Base-by-base conservation (phyloP, 1,140 invertebrate genomes). In the Eriocheir sinensis region DNA sequence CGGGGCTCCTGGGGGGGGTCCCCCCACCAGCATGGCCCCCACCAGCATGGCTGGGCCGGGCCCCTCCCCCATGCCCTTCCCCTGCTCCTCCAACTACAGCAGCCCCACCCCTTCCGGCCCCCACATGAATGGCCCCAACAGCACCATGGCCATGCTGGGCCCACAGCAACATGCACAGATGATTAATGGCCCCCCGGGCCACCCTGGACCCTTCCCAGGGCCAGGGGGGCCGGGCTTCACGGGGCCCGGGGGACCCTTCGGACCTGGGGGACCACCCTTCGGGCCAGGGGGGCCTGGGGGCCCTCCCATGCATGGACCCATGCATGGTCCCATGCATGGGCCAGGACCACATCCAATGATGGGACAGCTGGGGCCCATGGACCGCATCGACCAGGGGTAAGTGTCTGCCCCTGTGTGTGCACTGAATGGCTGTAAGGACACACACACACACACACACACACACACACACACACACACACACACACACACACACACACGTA, bases 211-310 rank as follows among this genome's bases (percentile, higher is more conserved):
- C 17, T 95, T 95, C 36, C 95, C 95, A 21, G 95, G 95, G 89
- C 96, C 96, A 21, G 96, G 96, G n/a, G 95, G 96, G 27, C 91
- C 96, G 21, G 95, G 95, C 38, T 95, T 96, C 95, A 95, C 91
- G 40, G 96, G 95, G 15, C 95, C 95, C 38, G 93, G 95, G 79
- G 95, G 95, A 86, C 93, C 95, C 41, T 96, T 96, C 89, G 96
- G 94, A 44, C 93, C 95, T 81, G 95, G 95, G 38, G 95, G 96
- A 6, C 95, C 95, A 92, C 96, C 96, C n/a, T 96, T 96, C 93
- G 96, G 95, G 32, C 95, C 95, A 2, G 93, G 95, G n/a, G 96
- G 96, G 80, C 92, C 94, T 3, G 96, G 96, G 89, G 96, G 96
- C 85, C 96, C 96, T 48, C 95, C 95, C 32, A 95, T 95, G 95